A percentile compares a stretch with the other conserved stretches of the same genome.
Evolutionary conservation across 2,888 invertebrate species (phyloP).

Genomic region (Cetonia aurata): DNA sequence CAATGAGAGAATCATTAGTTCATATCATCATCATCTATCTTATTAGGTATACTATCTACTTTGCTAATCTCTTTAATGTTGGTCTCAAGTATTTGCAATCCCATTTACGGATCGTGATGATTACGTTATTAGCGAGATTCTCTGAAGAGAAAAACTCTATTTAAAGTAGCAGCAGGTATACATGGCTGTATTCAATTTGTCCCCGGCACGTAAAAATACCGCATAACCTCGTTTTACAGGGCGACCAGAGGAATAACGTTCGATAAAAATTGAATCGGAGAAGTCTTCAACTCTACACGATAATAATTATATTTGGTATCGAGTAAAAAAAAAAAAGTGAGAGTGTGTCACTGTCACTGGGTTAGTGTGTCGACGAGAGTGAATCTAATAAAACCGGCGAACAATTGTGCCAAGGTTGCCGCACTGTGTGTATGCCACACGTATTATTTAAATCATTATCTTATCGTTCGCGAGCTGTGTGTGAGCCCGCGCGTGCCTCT

Average conservation of each 20-base stretch:
- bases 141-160: too few species aligned
- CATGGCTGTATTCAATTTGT: neutral
- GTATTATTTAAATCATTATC: conserved; percentile 45
- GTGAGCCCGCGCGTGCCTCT: conserved; percentile 2
- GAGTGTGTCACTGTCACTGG: conserved; percentile 53
- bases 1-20: too few species aligned
- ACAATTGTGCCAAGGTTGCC: conserved; percentile 53
- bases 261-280: conserved; percentile 15
- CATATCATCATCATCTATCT: too few species aligned
- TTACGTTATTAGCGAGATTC: too few species aligned
- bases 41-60: too few species aligned
- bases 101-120: too few species aligned
- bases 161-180: neutral
- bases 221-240: conserved; percentile 11
- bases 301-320: conserved; percentile 22
- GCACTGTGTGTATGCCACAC: conserved; percentile 15
- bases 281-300: neutral
- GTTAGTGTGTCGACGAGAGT: conserved; percentile 59
- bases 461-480: conserved; percentile 24
- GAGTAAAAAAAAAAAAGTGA: conserved; percentile 32
- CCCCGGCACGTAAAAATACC: conserved; percentile 8
- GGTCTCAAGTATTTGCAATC: too few species aligned
- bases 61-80: too few species aligned
- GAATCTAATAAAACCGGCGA: conserved; percentile 58
- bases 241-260: neutral